Conservation (phyloP, 2,113 vertebrate species). For the Lagopus muta region DNA sequence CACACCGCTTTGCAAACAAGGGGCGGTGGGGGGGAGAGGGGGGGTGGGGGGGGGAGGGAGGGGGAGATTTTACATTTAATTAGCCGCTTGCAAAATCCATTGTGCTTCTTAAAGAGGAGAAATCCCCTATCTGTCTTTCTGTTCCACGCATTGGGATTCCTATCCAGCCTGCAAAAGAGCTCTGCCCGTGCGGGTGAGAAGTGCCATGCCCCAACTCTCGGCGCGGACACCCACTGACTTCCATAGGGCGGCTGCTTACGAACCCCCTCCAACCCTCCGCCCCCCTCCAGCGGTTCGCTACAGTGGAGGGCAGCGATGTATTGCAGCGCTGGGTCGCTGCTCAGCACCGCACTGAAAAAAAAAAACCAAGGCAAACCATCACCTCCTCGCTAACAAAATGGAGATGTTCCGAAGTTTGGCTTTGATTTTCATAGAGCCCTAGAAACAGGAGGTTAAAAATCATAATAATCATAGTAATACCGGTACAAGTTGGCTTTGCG, state of each 20-base stretch:
- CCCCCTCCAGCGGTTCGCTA: neutral
- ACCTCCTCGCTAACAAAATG: neutral
- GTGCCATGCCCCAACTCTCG: rapidly evolving
- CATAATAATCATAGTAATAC: no score
- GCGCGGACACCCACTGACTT: neutral
- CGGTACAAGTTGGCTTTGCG: no score
- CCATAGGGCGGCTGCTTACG: neutral
- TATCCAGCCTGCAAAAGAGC: neutral
- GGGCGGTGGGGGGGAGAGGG: neutral
- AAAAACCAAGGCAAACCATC: neutral
- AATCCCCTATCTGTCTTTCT: neutral
- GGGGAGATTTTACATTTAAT: neutral
- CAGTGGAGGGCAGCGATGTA: neutral
- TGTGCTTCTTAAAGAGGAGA: conserved; percentile 32
- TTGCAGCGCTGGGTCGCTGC: neutral
- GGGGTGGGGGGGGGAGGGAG: no score
- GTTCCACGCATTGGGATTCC: neutral
- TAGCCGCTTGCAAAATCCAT: conserved; percentile 46
- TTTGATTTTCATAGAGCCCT: neutral
- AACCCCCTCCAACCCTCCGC: neutral
- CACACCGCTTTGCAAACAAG: conserved; percentile 23
- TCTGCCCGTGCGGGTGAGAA: neutral
- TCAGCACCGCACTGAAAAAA: neutral
- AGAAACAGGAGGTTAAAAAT: neutral
- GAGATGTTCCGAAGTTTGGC: neutral